Evolutionary conservation across 2,888 invertebrate genomes (phyloP).

Genomic region (Pammene fasciana): DNA sequence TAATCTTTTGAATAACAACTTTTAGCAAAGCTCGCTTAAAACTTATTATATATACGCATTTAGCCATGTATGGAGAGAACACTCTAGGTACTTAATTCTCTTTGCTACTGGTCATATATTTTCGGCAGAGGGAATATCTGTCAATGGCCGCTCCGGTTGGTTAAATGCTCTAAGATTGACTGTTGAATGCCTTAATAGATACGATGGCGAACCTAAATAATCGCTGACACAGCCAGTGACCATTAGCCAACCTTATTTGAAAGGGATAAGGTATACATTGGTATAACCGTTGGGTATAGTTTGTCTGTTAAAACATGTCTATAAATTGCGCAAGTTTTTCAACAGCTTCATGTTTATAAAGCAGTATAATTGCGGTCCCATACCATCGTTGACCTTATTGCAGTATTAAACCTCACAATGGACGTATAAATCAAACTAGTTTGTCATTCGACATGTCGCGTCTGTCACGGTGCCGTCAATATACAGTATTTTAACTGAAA

Average conservation of each 20-base stretch:
- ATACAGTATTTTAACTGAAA: constrained; percentile 17
- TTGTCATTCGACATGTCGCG: constrained; percentile 54
- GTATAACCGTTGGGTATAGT: neutral
- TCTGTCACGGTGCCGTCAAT: neutral
- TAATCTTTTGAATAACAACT: too few species aligned
- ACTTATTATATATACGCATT: too few species aligned
- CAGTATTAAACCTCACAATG: constrained; percentile 71
- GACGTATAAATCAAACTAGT: constrained; percentile 68
- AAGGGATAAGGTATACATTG: neutral
- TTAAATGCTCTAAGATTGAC: too few species aligned
- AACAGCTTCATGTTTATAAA: constrained; percentile 25
- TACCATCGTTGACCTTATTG: constrained; percentile 61
- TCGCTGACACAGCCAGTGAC: too few species aligned
- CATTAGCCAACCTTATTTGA: neutral
- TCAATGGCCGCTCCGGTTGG: too few species aligned
- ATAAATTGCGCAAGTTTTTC: constrained; percentile 32
- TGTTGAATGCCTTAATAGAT: too few species aligned
- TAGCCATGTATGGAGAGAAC: too few species aligned
- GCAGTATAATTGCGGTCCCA: constrained; percentile 44
- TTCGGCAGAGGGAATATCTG: too few species aligned
- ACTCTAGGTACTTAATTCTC: too few species aligned
- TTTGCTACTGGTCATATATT: too few species aligned
- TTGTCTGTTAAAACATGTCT: neutral
- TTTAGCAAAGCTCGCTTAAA: too few species aligned
- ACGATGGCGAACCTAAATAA: too few species aligned